phyloP scores from a whole-genome alignment of 2,113 vertebrate genomes.

The Halcyon senegalensis region DNA sequence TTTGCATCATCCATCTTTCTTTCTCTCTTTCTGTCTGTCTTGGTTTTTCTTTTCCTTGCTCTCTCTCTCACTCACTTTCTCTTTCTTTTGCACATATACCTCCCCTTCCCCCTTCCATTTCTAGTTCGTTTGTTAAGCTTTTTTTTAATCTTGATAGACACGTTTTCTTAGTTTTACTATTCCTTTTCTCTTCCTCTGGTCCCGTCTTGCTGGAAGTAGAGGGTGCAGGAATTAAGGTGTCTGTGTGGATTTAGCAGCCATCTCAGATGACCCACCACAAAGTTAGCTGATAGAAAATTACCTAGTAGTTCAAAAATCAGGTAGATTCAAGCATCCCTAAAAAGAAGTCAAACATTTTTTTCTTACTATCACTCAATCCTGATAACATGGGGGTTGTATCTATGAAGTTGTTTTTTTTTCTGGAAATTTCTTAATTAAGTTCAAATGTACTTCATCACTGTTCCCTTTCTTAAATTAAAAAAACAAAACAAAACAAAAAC shows the following conservation, averaged over 20 bases:
- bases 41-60: too few species aligned
- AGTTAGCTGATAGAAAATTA: not conserved
- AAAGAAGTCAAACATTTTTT: not conserved
- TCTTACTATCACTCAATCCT: not conserved
- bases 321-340: not conserved
- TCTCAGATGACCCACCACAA: not conserved
- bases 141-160: not conserved
- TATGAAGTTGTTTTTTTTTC: not conserved
- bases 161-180: not conserved
- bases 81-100: too few species aligned
- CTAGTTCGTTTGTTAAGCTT: not conserved
- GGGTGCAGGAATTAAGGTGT: not conserved
- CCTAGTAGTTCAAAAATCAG: not conserved
- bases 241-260: not conserved
- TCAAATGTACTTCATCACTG: not conserved
- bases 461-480: not conserved
- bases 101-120: too few species aligned
- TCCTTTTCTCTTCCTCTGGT: not conserved
- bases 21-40: too few species aligned
- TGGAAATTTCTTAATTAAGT: not conserved
- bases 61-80: too few species aligned
- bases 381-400: not conserved
- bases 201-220: not conserved
- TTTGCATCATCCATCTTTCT: not conserved
- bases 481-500: too few species aligned